Conservation (phyloP, 2,113 vertebrate species). For the Abramis brama region DNA sequence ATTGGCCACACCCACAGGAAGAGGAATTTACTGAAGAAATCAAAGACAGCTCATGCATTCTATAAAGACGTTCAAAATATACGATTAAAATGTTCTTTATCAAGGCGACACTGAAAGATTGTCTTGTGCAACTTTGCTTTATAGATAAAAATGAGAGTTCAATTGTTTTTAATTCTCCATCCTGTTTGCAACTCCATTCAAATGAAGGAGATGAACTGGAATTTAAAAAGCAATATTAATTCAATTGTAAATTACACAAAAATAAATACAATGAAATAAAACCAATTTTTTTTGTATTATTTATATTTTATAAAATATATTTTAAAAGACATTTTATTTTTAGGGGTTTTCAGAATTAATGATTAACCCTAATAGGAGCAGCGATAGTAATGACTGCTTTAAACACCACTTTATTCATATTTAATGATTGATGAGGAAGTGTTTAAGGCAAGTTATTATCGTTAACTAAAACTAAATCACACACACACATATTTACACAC, state of each 20-base stretch:
- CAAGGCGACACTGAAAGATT: background rate
- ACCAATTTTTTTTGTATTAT: background rate
- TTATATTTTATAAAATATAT: background rate
- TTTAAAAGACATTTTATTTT: background rate
- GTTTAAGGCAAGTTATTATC: background rate
- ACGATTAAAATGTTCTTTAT: background rate
- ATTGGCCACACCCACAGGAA: constrained; percentile 4
- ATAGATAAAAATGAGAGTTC: no score
- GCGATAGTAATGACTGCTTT: background rate
- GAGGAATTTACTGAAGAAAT: background rate
- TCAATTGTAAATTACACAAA: background rate
- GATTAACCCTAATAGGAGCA: background rate
- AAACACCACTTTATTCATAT: background rate
- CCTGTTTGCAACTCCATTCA: no score
- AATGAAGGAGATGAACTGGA: no score
- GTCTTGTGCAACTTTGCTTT: background rate
- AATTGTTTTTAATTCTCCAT: no score
- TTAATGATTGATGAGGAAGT: background rate
- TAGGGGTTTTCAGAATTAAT: background rate
- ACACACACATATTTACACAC: no score
- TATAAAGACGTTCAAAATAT: background rate
- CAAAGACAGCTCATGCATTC: background rate
- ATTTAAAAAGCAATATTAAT: background rate
- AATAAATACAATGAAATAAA: background rate
- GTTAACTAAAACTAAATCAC: background rate